Evolutionary conservation across 2,797 vertebrate genomes (phyloP), one percentile per base, ranked within the genome.

Genomic region (Lithobates pipiens): DNA sequence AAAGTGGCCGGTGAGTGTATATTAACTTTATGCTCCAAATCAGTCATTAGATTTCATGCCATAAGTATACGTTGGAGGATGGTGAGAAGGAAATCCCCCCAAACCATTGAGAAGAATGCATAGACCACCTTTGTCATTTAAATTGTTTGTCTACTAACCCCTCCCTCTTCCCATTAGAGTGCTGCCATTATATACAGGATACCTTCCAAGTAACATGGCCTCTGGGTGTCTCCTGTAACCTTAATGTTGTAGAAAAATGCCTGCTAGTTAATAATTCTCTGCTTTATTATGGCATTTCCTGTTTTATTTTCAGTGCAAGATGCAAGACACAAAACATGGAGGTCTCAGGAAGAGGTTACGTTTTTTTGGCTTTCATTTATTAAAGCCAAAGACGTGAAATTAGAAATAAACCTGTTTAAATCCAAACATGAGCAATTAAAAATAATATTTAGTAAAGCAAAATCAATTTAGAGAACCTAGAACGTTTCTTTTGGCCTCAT

Each of bases 291-390:
- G 63, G 39, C 65, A 80, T 80, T 80, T 80, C 65, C 77, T 80
- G 77, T 46, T 15, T 54, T 67, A 44, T 23, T 50, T 80, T 50
- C 18, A 70, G 42, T 69, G 27, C 23, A 57, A 36, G 69, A 57
- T 23, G 29, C 72, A 54, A 80, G 68, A 29, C n/a, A 39, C 69
- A 57, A 72, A 67, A 36, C 70, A 61, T 21, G 69, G 69, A 71
- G 68, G 68, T 81, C 69, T 54, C 11, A 13, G 16, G 65, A 70
- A 34, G 25, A 34, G 77, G 54, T 81, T 73, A 42, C 61, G 46
- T n/a, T 50, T 80, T 80, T 70, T 80, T 70, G 67, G 77, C 76
- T 68, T 27, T 78, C 42, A 42, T 10, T 65, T 65, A 63, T 25
- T 80, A 32, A 71, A 39, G 11, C 21, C 27, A 71, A 44, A 80